A percentile compares a stretch with the other conserved stretches of the same genome.
Evolutionary conservation across 2,797 vertebrate species (phyloP).

Genomic region (Darevskia mixta): DNA sequence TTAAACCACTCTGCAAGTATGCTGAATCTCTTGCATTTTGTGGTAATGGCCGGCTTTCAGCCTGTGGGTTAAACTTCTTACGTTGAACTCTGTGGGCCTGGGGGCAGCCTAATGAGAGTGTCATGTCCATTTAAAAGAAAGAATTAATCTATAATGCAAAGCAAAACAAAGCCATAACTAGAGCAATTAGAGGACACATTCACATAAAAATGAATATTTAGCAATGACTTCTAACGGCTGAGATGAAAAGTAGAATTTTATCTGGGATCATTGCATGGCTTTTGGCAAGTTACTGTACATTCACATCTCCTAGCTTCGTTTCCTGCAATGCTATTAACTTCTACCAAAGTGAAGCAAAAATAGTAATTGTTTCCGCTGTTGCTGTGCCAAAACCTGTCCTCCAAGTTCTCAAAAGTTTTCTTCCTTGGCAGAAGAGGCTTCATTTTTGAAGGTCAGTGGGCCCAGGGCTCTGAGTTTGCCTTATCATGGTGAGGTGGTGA

Average conservation of each 20-base stretch:
- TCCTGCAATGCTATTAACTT: conserved; percentile 49
- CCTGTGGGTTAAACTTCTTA: neutral
- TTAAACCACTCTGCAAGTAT: neutral
- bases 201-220: conserved; percentile 54
- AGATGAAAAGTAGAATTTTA: conserved; percentile 41
- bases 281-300: conserved; percentile 35
- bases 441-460: too few relatives aligned
- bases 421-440: too few relatives aligned
- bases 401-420: too few relatives aligned
- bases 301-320: conserved; percentile 26
- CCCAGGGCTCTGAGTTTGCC: too few relatives aligned
- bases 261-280: conserved; percentile 15
- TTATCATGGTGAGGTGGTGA: too few relatives aligned
- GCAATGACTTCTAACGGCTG: conserved; percentile 37
- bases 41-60: conserved; percentile 28
- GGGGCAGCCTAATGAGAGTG: conserved; percentile 25
- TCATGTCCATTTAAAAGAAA: conserved; percentile 24
- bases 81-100: conserved; percentile 24
- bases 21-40: neutral
- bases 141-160: conserved; percentile 39
- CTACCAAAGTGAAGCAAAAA: conserved; percentile 12
- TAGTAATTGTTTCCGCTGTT: neutral
- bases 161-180: conserved; percentile 44
- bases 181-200: conserved; percentile 10
- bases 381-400: too few relatives aligned